Evolutionary conservation across 2,888 invertebrate genomes (phyloP), one percentile per base, ranked within the genome.

Genomic region (Pseudolycoriella hygida): DNA sequence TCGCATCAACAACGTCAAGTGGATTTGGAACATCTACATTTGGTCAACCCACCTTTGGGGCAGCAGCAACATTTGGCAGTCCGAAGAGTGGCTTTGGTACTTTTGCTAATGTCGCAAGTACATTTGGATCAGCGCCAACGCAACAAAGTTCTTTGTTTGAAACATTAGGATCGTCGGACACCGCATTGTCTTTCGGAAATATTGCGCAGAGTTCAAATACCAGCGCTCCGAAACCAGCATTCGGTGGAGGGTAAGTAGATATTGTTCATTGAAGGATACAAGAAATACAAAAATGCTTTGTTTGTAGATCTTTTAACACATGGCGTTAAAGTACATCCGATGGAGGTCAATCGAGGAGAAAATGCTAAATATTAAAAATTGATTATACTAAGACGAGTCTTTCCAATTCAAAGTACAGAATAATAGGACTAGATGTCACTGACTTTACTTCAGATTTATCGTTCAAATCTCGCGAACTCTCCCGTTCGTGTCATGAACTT

Each of bases 181-280:
- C 59, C 2, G 58, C 60, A 1, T 49, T 63, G 12, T 60, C 64
- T 1, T 66, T 66, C 51, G 64, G 64, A 0, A 65, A 64, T 50
- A 42, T 40, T 12, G 44, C 44, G 14, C 40, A 40, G 11, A 44
- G 6, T 31, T 20, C 17, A 40, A 45, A 39, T 40, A 12, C 37
- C 3, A 37, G 25, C 10, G 10, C 12, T 12, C 57, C 57, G 31
- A 63, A 64, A 43, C 56, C 62, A 2, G 51, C 57, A n/a, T 66
- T 62, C 50, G 14, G 32, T 12, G 64, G 64, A 50, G 64, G 64
- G 61, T 50, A 40, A 40, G 44, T 19, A 34, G 15, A 30, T n/a
- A n/a, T n/a, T n/a, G n/a, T n/a, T n/a, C n/a, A n/a, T n/a, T n/a
- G 25, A 14, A 18, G 17, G 17, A 18, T 40, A 15, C 11, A 31